These are phyloP conservation scores for Euleptes europaea DNA, from an alignment of 2,113 vertebrate species.

Conservation along the genomic window DNA sequence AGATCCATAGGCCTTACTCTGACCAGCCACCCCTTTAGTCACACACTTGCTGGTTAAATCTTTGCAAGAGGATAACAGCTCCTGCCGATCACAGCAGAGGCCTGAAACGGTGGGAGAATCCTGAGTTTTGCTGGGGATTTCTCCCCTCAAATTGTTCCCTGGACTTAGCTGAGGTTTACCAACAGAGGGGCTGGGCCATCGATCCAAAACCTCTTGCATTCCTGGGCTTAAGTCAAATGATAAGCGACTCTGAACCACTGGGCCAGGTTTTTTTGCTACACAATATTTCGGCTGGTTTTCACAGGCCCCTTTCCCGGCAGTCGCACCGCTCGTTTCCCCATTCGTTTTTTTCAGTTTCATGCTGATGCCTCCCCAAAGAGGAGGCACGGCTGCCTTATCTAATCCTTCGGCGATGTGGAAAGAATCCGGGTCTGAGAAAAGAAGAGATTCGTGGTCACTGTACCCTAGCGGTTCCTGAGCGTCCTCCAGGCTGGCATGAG, in stretches of 20 bases:
- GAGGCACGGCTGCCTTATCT: slow-evolving; percentile 35
- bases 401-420: slow-evolving; percentile 77
- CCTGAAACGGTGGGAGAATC: slow-evolving; percentile 41
- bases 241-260: slow-evolving; percentile 46
- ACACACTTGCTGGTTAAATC: slow-evolving; percentile 45
- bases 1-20: background rate
- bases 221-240: slow-evolving; percentile 84
- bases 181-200: slow-evolving; percentile 80
- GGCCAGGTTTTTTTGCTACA: slow-evolving; percentile 31
- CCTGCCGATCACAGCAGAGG: slow-evolving; percentile 23
- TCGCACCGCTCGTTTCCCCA: background rate
- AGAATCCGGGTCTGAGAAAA: slow-evolving; percentile 85
- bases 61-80: slow-evolving; percentile 34
- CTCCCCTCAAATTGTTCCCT: slow-evolving; percentile 34
- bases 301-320: slow-evolving; percentile 23
- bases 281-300: slow-evolving; percentile 41
- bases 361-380: slow-evolving; percentile 35
- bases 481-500: slow-evolving; percentile 20
- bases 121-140: slow-evolving; percentile 41
- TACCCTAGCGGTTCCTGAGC: slow-evolving; percentile 6
- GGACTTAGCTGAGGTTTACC: slow-evolving; percentile 33
- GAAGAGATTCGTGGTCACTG: slow-evolving; percentile 71
- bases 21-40: background rate
- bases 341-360: slow-evolving; percentile 18
- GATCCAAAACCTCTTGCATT: slow-evolving; percentile 87